phyloP scores from a whole-genome alignment of 2,797 vertebrate genomes.

The Etheostoma perlongum region DNA sequence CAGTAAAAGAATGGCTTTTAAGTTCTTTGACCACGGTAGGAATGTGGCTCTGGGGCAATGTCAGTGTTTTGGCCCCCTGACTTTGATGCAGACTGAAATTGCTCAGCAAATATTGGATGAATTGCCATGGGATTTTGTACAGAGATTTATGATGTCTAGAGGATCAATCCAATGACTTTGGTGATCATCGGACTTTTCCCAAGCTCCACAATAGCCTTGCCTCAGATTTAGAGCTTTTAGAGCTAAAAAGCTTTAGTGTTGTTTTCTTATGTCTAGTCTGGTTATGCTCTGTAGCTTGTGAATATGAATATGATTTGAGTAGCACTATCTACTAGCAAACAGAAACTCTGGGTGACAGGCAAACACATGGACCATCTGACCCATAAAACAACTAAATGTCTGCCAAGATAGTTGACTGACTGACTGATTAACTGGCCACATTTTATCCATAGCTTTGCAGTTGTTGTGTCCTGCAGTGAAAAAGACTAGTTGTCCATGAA shows the following conservation, averaged over 20 bases:
- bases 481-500: slow-evolving; percentile 55
- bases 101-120: not conserved
- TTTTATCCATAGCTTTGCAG: slow-evolving; percentile 46
- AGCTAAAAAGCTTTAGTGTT: not conserved
- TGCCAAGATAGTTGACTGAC: slow-evolving; percentile 31
- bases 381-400: slow-evolving; percentile 25
- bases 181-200: not conserved
- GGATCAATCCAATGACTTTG: not conserved
- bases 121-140: not conserved
- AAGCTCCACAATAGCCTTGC: not conserved
- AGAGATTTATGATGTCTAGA: not conserved
- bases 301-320: not conserved
- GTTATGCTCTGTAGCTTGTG: not conserved
- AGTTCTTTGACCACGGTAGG: not conserved
- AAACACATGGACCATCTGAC: slow-evolving; percentile 12
- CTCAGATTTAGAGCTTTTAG: not conserved
- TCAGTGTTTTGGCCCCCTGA: not conserved
- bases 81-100: slow-evolving; percentile 1
- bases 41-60: not conserved
- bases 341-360: slow-evolving; percentile 6
- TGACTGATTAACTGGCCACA: slow-evolving; percentile 39
- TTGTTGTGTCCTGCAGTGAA: slow-evolving; percentile 61
- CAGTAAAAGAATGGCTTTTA: not conserved
- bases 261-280: not conserved
- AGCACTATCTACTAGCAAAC: not conserved